Conservation (phyloP, 2,888 invertebrate genomes). For the Cosmia pyralina region DNA sequence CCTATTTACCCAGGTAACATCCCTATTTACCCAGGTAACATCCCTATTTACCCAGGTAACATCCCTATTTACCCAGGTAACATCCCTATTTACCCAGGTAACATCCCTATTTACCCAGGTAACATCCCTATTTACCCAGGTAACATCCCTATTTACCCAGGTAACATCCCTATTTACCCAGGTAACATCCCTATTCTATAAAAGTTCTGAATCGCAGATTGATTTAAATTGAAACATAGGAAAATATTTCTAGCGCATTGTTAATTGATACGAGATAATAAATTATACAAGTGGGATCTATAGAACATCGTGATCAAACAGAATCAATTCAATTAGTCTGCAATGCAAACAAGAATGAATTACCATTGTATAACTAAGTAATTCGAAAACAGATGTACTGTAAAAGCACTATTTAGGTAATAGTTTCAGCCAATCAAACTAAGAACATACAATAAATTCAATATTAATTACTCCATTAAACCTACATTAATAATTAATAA, state of each 20-base stretch:
- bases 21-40: neutral
- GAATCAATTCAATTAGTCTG: constrained; percentile 10
- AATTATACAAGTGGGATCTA: neutral
- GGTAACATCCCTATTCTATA: neutral
- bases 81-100: neutral
- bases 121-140: neutral
- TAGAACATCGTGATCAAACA: neutral
- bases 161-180: neutral
- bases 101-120: neutral
- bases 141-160: neutral
- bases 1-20: neutral
- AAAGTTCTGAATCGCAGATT: neutral
- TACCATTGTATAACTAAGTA: neutral
- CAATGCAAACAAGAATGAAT: neutral
- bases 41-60: neutral
- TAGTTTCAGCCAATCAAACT: neutral
- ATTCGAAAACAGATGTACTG: neutral
- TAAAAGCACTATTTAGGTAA: no score
- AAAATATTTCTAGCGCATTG: neutral
- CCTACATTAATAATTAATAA: neutral
- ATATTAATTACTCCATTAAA: neutral
- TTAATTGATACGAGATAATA: constrained; percentile 1
- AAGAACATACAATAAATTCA: neutral
- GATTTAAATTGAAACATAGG: no score
- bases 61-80: neutral